A percentile compares a stretch with the other conserved stretches of the same genome.
Evolutionary conservation across 1,140 invertebrate genomes (phyloP).

Genomic region (Drosophila mayri): DNA sequence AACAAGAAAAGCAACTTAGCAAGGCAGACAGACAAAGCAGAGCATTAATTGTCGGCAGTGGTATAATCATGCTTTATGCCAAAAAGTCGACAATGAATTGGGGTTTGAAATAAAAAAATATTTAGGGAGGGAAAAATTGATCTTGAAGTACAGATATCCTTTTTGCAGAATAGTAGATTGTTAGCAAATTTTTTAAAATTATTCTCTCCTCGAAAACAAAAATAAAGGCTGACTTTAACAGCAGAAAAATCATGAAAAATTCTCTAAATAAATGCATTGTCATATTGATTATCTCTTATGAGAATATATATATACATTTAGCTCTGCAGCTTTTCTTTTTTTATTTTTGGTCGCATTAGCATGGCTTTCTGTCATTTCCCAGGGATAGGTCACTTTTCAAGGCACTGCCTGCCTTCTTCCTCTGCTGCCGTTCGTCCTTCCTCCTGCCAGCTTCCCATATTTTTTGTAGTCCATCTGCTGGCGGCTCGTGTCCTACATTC

Average conservation of each 20-base stretch:
- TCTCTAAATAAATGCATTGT: neutral
- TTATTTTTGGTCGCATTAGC: neutral
- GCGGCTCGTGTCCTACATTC: slow-evolving; percentile 52
- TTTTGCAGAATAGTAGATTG: slow-evolving; percentile 19
- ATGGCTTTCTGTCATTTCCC: slow-evolving; percentile 1
- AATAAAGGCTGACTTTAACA: neutral
- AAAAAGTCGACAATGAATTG: slow-evolving; percentile 47
- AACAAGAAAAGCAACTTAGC: neutral
- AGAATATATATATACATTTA: neutral
- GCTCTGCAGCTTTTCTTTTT: neutral
- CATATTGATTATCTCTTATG: neutral
- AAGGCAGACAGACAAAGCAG: neutral
- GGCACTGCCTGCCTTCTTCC: slow-evolving; percentile 17
- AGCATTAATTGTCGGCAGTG: slow-evolving; percentile 53
- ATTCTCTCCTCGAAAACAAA: neutral
- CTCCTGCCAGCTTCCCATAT: slow-evolving; percentile 5
- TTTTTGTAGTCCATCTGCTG: slow-evolving; percentile 18
- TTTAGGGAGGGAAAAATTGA: neutral
- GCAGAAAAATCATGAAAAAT: neutral
- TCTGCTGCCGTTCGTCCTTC: neutral
- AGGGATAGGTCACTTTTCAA: slow-evolving; percentile 19
- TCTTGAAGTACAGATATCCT: neutral
- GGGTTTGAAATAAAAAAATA: neutral
- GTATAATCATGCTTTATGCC: slow-evolving; percentile 67
- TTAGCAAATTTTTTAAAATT: neutral